Percentiles rank a stretch among this genome's conserved stretches.
phyloP scores from a whole-genome alignment of 2,113 vertebrate species.

The Taurulus bubalis region DNA sequence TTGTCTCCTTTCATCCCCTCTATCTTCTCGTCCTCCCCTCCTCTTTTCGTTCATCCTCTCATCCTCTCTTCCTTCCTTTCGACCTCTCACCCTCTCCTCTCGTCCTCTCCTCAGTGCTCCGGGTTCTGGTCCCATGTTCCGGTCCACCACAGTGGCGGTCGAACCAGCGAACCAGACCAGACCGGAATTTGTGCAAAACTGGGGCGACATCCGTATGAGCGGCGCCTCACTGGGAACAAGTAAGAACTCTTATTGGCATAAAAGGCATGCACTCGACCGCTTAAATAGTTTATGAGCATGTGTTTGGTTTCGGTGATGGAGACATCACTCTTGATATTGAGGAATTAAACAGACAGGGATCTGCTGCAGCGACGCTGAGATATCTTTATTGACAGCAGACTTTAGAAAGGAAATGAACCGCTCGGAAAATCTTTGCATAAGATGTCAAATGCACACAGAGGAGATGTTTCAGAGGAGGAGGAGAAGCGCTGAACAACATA shows the following conservation, averaged over 20 bases:
- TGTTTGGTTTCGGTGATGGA: conserved; percentile 66
- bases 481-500: not conserved
- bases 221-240: conserved; percentile 46
- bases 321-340: conserved; percentile 41
- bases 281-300: conserved; percentile 62
- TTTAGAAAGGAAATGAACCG: not conserved
- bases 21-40: not conserved
- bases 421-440: not conserved
- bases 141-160: conserved; percentile 78
- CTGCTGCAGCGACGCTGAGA: conserved; percentile 23
- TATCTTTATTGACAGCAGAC: conserved; percentile 21
- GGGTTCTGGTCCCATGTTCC: conserved; percentile 80
- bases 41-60: not conserved
- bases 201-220: conserved; percentile 39
- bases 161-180: conserved; percentile 50
- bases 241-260: conserved; percentile 47
- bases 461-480: not conserved
- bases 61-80: not conserved
- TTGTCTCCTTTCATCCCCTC: not conserved
- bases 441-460: not conserved
- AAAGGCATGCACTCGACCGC: conserved; percentile 15
- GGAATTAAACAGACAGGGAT: conserved; percentile 42
- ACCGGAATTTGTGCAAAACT: conserved; percentile 39
- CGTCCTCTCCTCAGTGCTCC: conserved; percentile 66
- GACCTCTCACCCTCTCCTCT: not conserved